Evolutionary conservation across 2,797 vertebrate genomes (phyloP).

Genomic region (Peromyscus nudipes): DNA sequence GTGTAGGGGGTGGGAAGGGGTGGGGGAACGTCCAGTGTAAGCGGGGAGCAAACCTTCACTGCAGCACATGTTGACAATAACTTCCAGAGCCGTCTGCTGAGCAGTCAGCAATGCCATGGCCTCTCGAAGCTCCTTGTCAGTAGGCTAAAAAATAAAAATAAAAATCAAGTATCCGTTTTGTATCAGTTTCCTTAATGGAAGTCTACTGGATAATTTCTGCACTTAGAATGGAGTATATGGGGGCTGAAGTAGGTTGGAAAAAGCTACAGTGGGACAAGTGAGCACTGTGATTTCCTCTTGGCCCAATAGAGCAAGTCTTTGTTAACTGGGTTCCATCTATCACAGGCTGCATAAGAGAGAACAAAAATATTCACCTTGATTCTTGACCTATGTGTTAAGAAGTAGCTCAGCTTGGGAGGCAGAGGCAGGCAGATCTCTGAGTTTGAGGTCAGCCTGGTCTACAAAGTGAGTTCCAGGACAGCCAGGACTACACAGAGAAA

Average conservation of each 20-base stretch:
- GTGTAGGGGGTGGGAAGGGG: background rate
- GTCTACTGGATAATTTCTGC: background rate
- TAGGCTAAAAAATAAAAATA: conserved; percentile 87
- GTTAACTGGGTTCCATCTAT: background rate
- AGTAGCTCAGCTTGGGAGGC: background rate
- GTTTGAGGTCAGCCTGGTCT: background rate
- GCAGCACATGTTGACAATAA: conserved; percentile 99
- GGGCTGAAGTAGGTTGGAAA: background rate
- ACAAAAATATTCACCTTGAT: conserved; percentile 15
- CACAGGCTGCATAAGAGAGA: background rate
- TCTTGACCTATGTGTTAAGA: background rate
- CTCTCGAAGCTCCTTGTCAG: conserved; percentile 94
- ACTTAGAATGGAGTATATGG: background rate
- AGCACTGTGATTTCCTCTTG: background rate
- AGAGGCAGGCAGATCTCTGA: background rate
- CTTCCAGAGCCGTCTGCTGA: conserved; percentile 97
- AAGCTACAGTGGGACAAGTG: background rate
- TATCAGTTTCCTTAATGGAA: background rate
- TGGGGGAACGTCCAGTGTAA: background rate
- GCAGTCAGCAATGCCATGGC: conserved; percentile 94
- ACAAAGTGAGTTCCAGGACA: background rate
- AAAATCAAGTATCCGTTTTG: background rate
- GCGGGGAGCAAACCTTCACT: conserved; percentile 92
- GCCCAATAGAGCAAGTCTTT: rapidly evolving
- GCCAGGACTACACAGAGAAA: background rate